Base-by-base conservation (phyloP, 2,888 invertebrate species). In the Watsonalla cultraria region DNA sequence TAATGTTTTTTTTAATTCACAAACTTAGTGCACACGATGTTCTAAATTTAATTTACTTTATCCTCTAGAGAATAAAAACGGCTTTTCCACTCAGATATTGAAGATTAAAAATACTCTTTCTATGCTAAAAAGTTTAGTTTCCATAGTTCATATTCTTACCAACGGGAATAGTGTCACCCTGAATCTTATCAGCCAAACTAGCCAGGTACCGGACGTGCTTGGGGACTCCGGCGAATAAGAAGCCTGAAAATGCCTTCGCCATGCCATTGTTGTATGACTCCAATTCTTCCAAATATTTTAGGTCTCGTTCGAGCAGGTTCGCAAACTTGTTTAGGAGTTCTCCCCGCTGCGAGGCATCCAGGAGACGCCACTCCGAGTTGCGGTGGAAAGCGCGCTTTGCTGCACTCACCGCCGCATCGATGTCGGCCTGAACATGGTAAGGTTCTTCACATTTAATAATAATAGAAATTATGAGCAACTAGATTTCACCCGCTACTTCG, bases 251-350 rank as follows among this genome's bases (percentile, higher is more conserved):
- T 75, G 58, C 78, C 68, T 0, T 83, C 0, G 97, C 95, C 84
- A 97, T 97, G 24, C 98, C 98, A 84, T 97, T 98, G 80, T 99
- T 97, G 58, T 96, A 81, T 0, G 98, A 96, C 88, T 98, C 98
- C 70, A 98, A 86, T 67, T 96, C 95, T 46, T 95, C 94, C 47
- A 97, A 74, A 66, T 97, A 96, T 6, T 88, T 86, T 2, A 90
- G 81, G 79, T 98, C 95, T 47, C 95, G 90, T 74, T 96, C 94
- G 8, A 98, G 89, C 0, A 97, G 90, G 84, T 96, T 95, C 0
- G 96, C 96, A 55, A 97, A 87, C 61, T 92, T 93, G 78, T 94
- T 85, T 5, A 98, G 78, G 0, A 97, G 84, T 37, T 85, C 75
- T 0, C 96, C 96, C 52, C 97, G 92, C 35, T 93, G 86, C 0